Percentiles rank a stretch among this genome's conserved stretches.
These are phyloP conservation scores for Amiota communis DNA, from an alignment of 2,888 invertebrate genomes.

Conservation along the genomic window DNA sequence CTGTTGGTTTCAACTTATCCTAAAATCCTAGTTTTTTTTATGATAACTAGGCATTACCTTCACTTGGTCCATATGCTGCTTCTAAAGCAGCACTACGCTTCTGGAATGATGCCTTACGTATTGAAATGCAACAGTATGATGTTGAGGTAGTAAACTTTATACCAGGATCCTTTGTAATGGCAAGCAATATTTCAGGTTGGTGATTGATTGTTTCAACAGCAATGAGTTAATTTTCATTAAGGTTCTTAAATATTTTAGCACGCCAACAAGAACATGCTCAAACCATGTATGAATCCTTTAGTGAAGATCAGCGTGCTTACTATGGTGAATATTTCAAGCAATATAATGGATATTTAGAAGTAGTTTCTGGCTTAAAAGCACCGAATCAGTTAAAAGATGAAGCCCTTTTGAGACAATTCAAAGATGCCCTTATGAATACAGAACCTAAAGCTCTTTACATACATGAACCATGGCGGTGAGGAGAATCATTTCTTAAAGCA, in stretches of 20 bases:
- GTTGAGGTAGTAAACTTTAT: slow-evolving; percentile 82
- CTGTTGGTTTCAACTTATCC: neutral
- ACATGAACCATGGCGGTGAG: slow-evolving; percentile 80
- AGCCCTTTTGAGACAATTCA: slow-evolving; percentile 77
- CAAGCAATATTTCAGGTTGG: slow-evolving; percentile 78
- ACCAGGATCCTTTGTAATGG: slow-evolving; percentile 83
- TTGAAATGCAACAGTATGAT: slow-evolving; percentile 83
- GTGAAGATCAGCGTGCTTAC: slow-evolving; percentile 77
- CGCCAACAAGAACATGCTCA: slow-evolving; percentile 77
- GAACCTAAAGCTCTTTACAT: slow-evolving; percentile 79
- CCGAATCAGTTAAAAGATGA: slow-evolving; percentile 76
- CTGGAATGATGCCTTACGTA: slow-evolving; percentile 82
- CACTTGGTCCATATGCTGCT: slow-evolving; percentile 84
- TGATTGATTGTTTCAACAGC: too few relatives aligned
- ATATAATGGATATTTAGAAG: slow-evolving; percentile 77
- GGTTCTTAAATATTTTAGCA: slow-evolving; percentile 53
- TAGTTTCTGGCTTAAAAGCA: slow-evolving; percentile 73
- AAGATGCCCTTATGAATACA: slow-evolving; percentile 77
- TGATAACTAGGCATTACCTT: slow-evolving; percentile 76
- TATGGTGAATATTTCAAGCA: slow-evolving; percentile 80
- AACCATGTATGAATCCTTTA: slow-evolving; percentile 79
- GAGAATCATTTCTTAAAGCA: slow-evolving; percentile 38
- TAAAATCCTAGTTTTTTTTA: neutral
- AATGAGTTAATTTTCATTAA: too few relatives aligned
- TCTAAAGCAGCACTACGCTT: slow-evolving; percentile 85